Evolutionary conservation across 2,888 invertebrate species (phyloP), one percentile per base, ranked within the genome.

Genomic region (Heteromurus nitidus): DNA sequence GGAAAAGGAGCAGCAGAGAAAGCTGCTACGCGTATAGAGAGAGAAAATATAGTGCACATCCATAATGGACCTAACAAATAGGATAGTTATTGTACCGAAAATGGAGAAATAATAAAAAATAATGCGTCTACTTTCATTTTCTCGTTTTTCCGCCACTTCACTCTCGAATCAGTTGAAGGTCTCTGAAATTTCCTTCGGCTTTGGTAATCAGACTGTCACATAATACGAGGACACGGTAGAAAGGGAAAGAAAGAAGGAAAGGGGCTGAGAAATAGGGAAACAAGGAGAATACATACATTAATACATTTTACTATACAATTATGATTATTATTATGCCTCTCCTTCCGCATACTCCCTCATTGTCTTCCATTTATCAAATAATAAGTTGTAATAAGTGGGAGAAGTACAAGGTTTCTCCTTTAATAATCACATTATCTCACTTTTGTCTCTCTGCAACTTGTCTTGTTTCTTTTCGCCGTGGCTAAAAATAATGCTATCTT

Each of bases 321-420:
- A 60, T 60, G 18, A 30, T 24, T 9, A 60, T 60, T 31, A 60
- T 30, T 69, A 30, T 30, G 30, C 36, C 47, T 68, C 55, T 47
- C 69, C 70, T 62, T 30, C 70, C 55, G n/a, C 69, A 42, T 62
- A 44, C 62, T 47, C 76, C n/a, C n/a, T n/a, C 44, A 69, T 77
- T 77, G 77, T 77, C 64, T 64, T 77, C 50, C 53, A 77, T 77
- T 77, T 77, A 77, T 64, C 62, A 70, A 50, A 53, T 70, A 67
- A 77, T 77, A 69, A 64, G 42, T 70, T 53, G 62, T 70, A 77
- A 77, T 53, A 77, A 64, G 42, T 62, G 24, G 50, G 67, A 30
- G 67, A 69, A 42, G 36, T 72, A 44, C 60, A 77, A 62, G 65
- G 65, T 60, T 62, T 53, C 69, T 44, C 47, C 69, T 24, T 69